A percentile compares a stretch with the other conserved stretches of the same genome.
Conservation (phyloP, 2,797 vertebrate species). For the Saxicola maurus region DNA sequence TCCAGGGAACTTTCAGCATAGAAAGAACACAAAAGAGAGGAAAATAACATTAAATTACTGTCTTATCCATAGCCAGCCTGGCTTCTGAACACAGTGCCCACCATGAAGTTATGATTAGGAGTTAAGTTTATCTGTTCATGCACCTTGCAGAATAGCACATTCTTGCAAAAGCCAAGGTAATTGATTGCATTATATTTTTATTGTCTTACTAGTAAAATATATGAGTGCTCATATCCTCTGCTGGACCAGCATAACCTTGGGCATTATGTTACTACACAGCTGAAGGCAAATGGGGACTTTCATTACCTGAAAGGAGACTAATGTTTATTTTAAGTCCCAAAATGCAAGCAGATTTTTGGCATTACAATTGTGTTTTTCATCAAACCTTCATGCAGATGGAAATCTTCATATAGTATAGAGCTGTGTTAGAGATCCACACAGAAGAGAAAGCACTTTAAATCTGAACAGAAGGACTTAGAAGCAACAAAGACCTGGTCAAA, state of each 20-base stretch:
- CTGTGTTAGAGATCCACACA: not conserved
- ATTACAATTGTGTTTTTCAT: not conserved
- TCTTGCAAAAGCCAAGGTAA: not conserved
- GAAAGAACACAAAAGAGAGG: not conserved
- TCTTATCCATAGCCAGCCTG: not conserved
- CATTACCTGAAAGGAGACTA: not conserved
- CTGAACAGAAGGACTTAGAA: not conserved
- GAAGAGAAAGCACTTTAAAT: not conserved
- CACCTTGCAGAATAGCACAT: not conserved
- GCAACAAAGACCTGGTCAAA: not conserved
- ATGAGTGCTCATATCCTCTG: not conserved
- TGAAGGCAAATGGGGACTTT: not conserved
- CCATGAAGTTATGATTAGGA: not conserved
- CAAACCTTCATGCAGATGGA: not conserved
- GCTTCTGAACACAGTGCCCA: not conserved
- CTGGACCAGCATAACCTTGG: not conserved
- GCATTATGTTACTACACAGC: not conserved
- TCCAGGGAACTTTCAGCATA: not conserved
- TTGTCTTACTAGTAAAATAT: not conserved
- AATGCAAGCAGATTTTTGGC: not conserved
- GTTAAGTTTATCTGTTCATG: not conserved
- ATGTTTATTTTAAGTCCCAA: not conserved
- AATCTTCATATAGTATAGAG: not conserved
- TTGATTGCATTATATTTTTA: not conserved
- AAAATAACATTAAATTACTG: not conserved